Evolutionary conservation across 2,888 invertebrate species (phyloP).

Genomic region (Carabus problematicus): DNA sequence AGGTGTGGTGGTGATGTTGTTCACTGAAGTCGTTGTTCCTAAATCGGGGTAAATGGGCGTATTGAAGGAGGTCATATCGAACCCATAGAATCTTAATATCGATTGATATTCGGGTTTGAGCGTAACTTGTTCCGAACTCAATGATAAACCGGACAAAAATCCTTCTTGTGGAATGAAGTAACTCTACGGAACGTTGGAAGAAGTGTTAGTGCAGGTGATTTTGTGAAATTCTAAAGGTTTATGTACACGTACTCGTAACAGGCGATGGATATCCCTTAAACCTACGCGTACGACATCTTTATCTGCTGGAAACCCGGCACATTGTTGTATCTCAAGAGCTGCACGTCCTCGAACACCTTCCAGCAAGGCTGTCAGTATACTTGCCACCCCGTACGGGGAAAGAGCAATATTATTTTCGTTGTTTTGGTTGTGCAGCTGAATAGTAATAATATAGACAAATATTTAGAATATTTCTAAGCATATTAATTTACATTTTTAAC

Average conservation of each 20-base stretch:
- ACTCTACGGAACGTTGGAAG: constrained; percentile 63
- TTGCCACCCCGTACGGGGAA: constrained; percentile 83
- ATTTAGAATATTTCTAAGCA: too few species aligned
- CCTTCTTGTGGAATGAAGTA: constrained; percentile 85
- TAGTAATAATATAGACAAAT: constrained; percentile 33
- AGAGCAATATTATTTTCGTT: constrained; percentile 84
- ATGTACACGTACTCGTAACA: constrained; percentile 74
- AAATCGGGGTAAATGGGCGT: constrained; percentile 54
- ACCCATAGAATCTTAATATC: constrained; percentile 80
- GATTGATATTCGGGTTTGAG: constrained; percentile 77
- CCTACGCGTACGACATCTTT: constrained; percentile 77
- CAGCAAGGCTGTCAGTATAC: constrained; percentile 78
- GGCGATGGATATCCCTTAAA: constrained; percentile 81
- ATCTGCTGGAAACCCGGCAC: constrained; percentile 75
- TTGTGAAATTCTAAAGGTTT: constrained; percentile 10
- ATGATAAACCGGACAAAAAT: constrained; percentile 79
- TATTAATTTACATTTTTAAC: too few species aligned
- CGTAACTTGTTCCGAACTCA: constrained; percentile 80
- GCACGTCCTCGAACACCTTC: constrained; percentile 81
- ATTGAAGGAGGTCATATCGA: constrained; percentile 69
- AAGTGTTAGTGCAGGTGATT: background rate
- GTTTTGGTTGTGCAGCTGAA: constrained; percentile 71
- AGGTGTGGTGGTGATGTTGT: constrained; percentile 30
- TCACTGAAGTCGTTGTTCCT: constrained; percentile 49
- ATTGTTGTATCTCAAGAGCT: constrained; percentile 73